These are phyloP conservation scores for Liasis olivaceus DNA, from an alignment of 2,797 vertebrate species.

Conservation along the genomic window DNA sequence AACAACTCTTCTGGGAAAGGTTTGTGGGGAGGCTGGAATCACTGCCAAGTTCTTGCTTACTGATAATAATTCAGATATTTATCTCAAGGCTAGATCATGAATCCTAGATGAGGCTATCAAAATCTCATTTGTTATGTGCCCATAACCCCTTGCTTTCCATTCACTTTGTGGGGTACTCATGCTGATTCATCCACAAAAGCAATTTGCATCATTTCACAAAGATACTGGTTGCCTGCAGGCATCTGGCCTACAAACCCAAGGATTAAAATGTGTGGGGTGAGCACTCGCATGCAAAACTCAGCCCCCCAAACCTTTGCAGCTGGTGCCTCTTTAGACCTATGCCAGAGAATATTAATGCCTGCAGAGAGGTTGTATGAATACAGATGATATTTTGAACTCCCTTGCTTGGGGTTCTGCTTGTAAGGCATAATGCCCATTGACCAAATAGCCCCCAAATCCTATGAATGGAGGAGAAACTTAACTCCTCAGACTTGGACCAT, in stretches of 20 bases:
- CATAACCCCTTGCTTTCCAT: background rate
- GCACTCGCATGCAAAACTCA: background rate
- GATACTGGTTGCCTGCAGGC: background rate
- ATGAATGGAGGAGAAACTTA: background rate
- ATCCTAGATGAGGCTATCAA: background rate
- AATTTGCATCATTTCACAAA: background rate
- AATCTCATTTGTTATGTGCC: constrained; percentile 3
- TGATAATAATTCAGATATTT: constrained; percentile 19
- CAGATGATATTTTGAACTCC: background rate
- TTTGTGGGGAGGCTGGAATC: background rate
- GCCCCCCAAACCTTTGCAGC: background rate
- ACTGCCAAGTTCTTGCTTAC: background rate
- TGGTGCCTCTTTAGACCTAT: background rate
- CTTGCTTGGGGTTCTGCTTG: background rate
- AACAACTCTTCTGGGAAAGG: constrained; percentile 31
- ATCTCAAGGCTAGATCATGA: background rate
- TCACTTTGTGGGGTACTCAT: background rate
- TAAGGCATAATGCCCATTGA: background rate
- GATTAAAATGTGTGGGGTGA: background rate
- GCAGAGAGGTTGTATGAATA: background rate
- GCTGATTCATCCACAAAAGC: background rate
- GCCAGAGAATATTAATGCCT: background rate
- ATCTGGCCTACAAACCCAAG: background rate
- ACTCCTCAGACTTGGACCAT: background rate
- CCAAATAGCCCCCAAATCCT: background rate